phyloP scores from a whole-genome alignment of 2,113 vertebrate genomes.

The Irena cyanogastra region DNA sequence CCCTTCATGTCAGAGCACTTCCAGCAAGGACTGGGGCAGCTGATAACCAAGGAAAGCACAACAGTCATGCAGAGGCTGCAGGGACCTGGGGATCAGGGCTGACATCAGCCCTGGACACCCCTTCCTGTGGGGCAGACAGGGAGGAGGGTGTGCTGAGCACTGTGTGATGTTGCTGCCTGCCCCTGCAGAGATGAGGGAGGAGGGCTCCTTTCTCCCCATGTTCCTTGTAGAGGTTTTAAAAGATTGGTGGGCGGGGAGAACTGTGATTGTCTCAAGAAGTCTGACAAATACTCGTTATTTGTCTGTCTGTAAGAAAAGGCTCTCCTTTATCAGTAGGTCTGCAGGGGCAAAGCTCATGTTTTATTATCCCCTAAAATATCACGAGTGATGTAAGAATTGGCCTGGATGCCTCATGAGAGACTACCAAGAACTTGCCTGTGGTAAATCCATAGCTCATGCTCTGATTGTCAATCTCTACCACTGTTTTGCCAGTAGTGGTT shows the following conservation, averaged over 20 bases:
- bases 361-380: neutral
- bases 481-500: neutral
- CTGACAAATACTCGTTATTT: rapidly evolving
- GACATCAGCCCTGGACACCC: neutral
- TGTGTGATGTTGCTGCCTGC: neutral
- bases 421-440: neutral
- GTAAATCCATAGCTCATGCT: neutral
- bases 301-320: neutral
- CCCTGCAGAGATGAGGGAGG: neutral
- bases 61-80: neutral
- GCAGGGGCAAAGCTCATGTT: neutral
- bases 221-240: neutral
- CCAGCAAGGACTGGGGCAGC: neutral
- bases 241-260: neutral
- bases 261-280: neutral
- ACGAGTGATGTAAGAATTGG: neutral
- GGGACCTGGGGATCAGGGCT: neutral
- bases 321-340: neutral
- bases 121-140: neutral
- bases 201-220: neutral
- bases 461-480: neutral
- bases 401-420: neutral
- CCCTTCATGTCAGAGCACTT: neutral
- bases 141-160: neutral
- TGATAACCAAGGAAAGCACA: neutral